Percentiles rank a stretch among this genome's conserved stretches.
Evolutionary conservation across 2,888 invertebrate genomes (phyloP).

Genomic region (Leucophenga maculata): DNA sequence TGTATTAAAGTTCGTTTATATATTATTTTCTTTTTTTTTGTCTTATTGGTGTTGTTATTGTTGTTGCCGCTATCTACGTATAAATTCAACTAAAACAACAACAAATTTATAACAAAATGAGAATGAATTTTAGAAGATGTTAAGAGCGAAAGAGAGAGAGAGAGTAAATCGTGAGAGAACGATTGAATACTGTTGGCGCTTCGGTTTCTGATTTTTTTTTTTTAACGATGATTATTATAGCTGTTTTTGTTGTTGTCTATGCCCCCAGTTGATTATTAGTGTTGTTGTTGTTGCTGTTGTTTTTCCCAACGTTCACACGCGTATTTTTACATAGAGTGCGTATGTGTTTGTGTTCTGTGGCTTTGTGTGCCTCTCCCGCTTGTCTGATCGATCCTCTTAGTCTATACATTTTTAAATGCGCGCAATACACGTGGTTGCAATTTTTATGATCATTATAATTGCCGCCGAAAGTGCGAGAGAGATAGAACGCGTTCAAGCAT

Average conservation of each 20-base stretch:
- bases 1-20: conserved; percentile 57
- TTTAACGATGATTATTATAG: not conserved
- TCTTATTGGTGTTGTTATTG: conserved; percentile 28
- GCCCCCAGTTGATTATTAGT: not conserved
- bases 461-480: conserved; percentile 11
- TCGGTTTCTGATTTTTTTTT: not conserved
- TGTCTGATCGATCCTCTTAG: not conserved
- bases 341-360: not conserved
- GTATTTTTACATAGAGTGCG: not conserved
- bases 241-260: conserved; percentile 6
- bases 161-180: not conserved
- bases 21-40: conserved; percentile 36
- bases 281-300: conserved; percentile 11
- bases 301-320: not conserved
- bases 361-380: conserved; percentile 27
- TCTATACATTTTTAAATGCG: conserved; percentile 24
- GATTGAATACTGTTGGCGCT: conserved; percentile 8
- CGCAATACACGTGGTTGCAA: conserved; percentile 63
- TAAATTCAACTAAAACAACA: conserved; percentile 10
- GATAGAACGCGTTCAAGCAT: not conserved
- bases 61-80: conserved; percentile 30
- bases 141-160: conserved; percentile 17
- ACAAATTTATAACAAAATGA: conserved; percentile 11
- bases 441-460: conserved; percentile 41
- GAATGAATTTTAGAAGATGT: conserved; percentile 29